Conservation (phyloP, 2,888 invertebrate species). For the Tipula helvola region DNA sequence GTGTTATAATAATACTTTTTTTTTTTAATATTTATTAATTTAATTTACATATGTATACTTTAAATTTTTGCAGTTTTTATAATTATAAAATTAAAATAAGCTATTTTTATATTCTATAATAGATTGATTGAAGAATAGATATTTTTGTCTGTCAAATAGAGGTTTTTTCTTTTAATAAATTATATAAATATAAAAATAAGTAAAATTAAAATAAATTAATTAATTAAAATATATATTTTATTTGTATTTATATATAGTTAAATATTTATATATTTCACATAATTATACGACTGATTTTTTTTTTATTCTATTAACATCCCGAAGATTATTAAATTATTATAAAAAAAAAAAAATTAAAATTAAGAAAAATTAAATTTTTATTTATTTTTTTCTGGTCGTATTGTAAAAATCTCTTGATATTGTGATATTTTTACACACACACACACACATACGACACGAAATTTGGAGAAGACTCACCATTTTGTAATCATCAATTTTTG, state of each 20-base stretch:
- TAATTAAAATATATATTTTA: neutral
- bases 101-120: neutral
- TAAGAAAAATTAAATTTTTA: slow-evolving; percentile 7
- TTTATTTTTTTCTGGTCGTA: slow-evolving; percentile 7
- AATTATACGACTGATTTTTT: neutral
- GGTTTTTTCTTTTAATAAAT: neutral
- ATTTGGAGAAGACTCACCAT: slow-evolving; percentile 70
- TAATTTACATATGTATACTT: neutral
- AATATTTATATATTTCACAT: slow-evolving; percentile 1
- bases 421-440: neutral
- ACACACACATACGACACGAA: neutral
- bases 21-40: neutral
- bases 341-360: slow-evolving; percentile 5
- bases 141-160: neutral
- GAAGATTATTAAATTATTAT: neutral
- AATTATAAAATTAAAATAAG: neutral
- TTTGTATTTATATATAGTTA: neutral
- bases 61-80: neutral
- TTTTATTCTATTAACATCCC: neutral
- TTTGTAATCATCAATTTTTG: slow-evolving; percentile 98
- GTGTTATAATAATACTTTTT: neutral
- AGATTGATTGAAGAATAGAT: neutral
- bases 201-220: neutral
- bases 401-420: neutral
- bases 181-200: neutral